These are phyloP conservation scores for Pangasius mekongensis DNA, from an alignment of 2,797 vertebrate genomes.

Conservation along the genomic window DNA sequence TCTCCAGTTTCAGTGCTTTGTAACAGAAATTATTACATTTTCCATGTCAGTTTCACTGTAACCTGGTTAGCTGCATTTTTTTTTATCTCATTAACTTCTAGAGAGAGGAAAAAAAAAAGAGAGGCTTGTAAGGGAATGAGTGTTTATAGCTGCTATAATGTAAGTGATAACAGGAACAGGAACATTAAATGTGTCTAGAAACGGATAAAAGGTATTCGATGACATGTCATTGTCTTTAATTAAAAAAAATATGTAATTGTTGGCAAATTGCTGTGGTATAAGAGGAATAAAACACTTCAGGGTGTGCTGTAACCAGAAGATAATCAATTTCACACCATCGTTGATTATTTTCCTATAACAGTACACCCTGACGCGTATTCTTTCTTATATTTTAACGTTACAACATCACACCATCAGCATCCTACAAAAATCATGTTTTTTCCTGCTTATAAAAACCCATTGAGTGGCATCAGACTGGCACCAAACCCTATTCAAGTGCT, in stretches of 20 bases:
- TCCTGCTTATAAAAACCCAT: slow-evolving; percentile 27
- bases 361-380: background rate
- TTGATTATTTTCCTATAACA: background rate
- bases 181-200: background rate
- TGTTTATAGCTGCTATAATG: background rate
- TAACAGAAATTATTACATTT: background rate
- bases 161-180: background rate
- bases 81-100: background rate
- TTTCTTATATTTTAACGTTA: background rate
- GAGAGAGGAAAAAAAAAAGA: no score
- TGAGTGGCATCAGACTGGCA: slow-evolving; percentile 68
- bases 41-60: background rate
- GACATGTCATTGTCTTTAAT: background rate
- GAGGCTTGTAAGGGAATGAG: background rate
- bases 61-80: background rate
- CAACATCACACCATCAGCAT: background rate
- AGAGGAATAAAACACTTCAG: background rate
- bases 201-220: background rate
- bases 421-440: background rate
- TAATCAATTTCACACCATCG: background rate
- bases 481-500: slow-evolving; percentile 62
- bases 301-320: background rate
- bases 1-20: background rate
- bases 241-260: no score
- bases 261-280: background rate